Percentiles rank a stretch among this genome's conserved stretches.
phyloP scores from a whole-genome alignment of 2,888 invertebrate species.

The Drosophila subsilvestris region DNA sequence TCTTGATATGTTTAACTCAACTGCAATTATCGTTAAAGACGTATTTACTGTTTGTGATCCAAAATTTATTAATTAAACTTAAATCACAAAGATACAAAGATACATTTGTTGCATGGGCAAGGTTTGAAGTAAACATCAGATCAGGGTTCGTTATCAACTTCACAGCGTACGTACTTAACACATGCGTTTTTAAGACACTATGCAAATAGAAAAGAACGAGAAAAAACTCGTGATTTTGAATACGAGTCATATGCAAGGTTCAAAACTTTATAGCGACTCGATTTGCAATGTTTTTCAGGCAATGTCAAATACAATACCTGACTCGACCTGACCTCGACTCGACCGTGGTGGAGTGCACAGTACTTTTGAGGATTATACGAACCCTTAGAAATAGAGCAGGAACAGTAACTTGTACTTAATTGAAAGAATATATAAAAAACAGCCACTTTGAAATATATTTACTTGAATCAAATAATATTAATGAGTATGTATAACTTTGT shows the following conservation, averaged over 20 bases:
- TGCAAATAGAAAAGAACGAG: neutral
- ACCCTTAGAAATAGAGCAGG: conserved; percentile 44
- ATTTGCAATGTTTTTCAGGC: conserved; percentile 8
- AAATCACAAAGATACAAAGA: conserved; percentile 33
- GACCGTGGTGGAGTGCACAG: conserved; percentile 1
- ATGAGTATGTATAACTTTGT: conserved; percentile 83
- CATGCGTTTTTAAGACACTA: conserved; percentile 24
- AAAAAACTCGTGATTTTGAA: neutral
- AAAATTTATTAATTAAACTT: conserved; percentile 44
- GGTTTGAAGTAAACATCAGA: conserved; percentile 29
- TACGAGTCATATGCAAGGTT: conserved; percentile 25
- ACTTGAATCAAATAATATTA: conserved; percentile 82
- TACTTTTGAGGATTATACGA: conserved; percentile 24
- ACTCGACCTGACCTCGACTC: conserved; percentile 5
- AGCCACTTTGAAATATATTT: conserved; percentile 79
- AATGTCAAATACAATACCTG: conserved; percentile 5
- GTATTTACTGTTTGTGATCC: conserved; percentile 79
- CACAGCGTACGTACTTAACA: conserved; percentile 21
- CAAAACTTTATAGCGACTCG: conserved; percentile 17
- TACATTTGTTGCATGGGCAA: conserved; percentile 62
- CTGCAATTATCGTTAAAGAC: conserved; percentile 69
- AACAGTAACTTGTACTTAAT: conserved; percentile 80
- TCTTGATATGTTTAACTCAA: conserved; percentile 67
- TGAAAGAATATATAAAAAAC: conserved; percentile 50
- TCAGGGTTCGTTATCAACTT: conserved; percentile 30